Evolutionary conservation across 2,888 invertebrate species (phyloP), one percentile per base, ranked within the genome.

Genomic region (Parelbella ahira): DNA sequence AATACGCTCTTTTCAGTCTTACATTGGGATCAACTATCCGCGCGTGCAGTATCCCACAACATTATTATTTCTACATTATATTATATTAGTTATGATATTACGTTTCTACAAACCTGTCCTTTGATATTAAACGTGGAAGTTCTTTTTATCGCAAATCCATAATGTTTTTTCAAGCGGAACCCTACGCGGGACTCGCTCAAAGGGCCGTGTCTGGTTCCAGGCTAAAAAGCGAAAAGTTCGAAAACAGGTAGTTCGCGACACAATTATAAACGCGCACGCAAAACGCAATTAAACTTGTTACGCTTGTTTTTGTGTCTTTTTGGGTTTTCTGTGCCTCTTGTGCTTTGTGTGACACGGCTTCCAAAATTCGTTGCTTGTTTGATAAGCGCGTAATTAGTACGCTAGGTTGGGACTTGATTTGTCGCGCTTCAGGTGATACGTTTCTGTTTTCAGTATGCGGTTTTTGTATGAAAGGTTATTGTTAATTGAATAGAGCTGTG

Each of bases 261-360:
- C 21, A 41, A 34, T 28, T 41, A 34, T 28, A 49, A 48, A 45
- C 48, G 28, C 7, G 44, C 41, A 47, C 47, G 25, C 45, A 48
- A 36, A 48, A 49, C 21, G 50, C 50, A 55, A 52, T 53, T 53
- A 52, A 53, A 53, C 50, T 52, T 53, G 50, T 48, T 51, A 34
- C 49, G 25, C 11, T 38, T 48, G 34, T 44, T 37, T 24, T 34
- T 28, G 27, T 41, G 28, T 4, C 24, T 30, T 37, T 33, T 32
- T 11, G 12, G 18, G 4, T 23, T 18, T 30, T 47, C 45, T 47
- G 36, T 18, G 36, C 36, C 11, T 25, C 25, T 33, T 38, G 38
- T 23, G 11, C 30, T n/a, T 5, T 15, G 2, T 33, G 43, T 36
- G 11, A 12, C 11, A 11, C 23, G 30, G 24, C 29, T 19, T 28